These are phyloP conservation scores for Trichopria drosophilae DNA, from an alignment of 2,888 invertebrate genomes.

Conservation along the genomic window DNA sequence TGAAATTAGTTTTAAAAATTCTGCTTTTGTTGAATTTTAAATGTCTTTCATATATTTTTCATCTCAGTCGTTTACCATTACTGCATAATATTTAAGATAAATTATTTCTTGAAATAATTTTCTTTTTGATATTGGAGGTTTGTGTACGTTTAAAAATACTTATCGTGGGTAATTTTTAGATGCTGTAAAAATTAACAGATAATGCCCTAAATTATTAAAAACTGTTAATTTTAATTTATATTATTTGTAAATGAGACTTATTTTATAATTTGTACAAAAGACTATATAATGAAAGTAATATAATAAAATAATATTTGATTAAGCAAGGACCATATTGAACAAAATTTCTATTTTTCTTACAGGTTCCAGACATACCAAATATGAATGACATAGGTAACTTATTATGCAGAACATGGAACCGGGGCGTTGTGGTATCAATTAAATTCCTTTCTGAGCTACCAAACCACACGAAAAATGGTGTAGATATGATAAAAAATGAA, in stretches of 20 bases:
- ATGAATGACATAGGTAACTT: constrained; percentile 33
- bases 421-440: constrained; percentile 43
- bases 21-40: not conserved
- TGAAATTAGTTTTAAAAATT: not conserved
- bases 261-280: no score
- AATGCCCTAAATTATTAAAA: no score
- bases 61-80: no score
- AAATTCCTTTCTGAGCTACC: constrained; percentile 46
- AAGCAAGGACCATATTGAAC: no score
- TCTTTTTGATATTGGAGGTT: not conserved
- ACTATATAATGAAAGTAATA: no score
- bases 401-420: constrained; percentile 44
- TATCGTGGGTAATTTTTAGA: no score
- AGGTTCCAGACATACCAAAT: constrained; percentile 45
- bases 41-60: no score
- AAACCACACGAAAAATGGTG: constrained; percentile 39
- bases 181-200: no score
- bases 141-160: no score
- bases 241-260: no score
- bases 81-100: not conserved
- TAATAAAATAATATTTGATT: no score
- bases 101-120: not conserved
- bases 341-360: constrained; percentile 8
- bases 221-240: no score
- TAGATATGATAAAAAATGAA: constrained; percentile 23